A percentile compares a stretch with the other conserved stretches of the same genome.
Conservation (phyloP, 2,797 vertebrate genomes). For the Crocodylus rhombifer region DNA sequence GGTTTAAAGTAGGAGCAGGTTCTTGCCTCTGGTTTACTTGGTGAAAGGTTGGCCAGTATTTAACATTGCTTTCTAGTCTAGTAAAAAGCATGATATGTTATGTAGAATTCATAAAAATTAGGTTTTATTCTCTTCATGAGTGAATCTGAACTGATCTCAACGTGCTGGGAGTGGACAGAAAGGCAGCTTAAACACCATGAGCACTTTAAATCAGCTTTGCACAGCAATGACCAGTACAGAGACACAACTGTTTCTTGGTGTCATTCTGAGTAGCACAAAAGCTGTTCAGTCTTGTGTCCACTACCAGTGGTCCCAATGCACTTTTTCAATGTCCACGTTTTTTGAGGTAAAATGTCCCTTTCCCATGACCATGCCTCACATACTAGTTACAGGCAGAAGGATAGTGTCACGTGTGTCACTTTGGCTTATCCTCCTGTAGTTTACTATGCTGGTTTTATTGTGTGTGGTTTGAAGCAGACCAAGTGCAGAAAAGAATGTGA, state of each 20-base stretch:
- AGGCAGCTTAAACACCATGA: background rate
- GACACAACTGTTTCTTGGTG: background rate
- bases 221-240: background rate
- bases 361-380: background rate
- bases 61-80: background rate
- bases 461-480: no score
- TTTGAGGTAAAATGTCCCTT: background rate
- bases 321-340: background rate
- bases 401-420: background rate
- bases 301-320: background rate
- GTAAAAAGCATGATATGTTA: background rate
- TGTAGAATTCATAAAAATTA: background rate
- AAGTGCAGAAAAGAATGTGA: accelerated
- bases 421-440: background rate
- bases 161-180: background rate
- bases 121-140: background rate
- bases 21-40: background rate
- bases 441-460: no score
- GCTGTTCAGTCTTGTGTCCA: constrained; percentile 11
- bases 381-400: background rate
- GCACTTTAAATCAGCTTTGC: background rate
- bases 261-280: background rate
- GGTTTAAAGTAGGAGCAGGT: background rate
- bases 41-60: background rate
- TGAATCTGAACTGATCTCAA: background rate